Evolutionary conservation across 2,113 vertebrate species (phyloP).

Genomic region (Struthio camelus): DNA sequence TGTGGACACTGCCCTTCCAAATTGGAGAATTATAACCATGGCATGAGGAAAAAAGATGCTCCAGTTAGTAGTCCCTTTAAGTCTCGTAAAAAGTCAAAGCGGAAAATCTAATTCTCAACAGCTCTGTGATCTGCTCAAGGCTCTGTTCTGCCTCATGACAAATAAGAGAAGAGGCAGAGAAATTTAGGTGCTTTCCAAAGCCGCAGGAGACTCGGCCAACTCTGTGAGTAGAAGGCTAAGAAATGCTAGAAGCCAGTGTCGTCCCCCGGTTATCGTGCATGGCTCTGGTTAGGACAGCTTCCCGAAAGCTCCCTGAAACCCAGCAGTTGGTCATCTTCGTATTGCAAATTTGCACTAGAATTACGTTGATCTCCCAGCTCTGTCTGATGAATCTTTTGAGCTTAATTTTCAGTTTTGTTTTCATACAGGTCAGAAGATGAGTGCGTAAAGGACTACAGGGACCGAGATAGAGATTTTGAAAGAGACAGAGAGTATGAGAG

Average conservation of each 20-base stretch:
- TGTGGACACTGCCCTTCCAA: not conserved
- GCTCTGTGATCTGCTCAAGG: not conserved
- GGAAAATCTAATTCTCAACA: not conserved
- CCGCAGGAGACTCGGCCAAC: not conserved
- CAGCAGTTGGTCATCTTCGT: slow-evolving; percentile 5
- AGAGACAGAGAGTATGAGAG: slow-evolving; percentile 87
- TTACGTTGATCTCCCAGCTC: slow-evolving; percentile 47
- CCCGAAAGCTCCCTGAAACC: slow-evolving; percentile 42
- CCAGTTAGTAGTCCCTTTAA: not conserved
- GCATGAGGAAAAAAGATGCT: not conserved
- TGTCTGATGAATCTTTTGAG: slow-evolving; percentile 50
- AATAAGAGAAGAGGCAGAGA: not conserved
- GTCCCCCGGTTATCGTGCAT: slow-evolving; percentile 36
- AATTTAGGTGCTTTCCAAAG: not conserved
- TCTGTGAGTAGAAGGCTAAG: not conserved
- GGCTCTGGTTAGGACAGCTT: not conserved
- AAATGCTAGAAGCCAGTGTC: not conserved
- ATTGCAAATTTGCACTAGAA: slow-evolving; percentile 28
- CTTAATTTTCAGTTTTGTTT: slow-evolving; percentile 73
- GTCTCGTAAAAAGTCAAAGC: not conserved
- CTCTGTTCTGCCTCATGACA: not conserved
- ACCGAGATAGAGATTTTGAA: slow-evolving; percentile 86
- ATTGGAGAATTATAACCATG: not conserved
- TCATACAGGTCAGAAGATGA: slow-evolving; percentile 85
- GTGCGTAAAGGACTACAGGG: slow-evolving; percentile 86